These are phyloP conservation scores for Oryzias melastigma DNA, from an alignment of 2,113 vertebrate genomes.

Conservation along the genomic window DNA sequence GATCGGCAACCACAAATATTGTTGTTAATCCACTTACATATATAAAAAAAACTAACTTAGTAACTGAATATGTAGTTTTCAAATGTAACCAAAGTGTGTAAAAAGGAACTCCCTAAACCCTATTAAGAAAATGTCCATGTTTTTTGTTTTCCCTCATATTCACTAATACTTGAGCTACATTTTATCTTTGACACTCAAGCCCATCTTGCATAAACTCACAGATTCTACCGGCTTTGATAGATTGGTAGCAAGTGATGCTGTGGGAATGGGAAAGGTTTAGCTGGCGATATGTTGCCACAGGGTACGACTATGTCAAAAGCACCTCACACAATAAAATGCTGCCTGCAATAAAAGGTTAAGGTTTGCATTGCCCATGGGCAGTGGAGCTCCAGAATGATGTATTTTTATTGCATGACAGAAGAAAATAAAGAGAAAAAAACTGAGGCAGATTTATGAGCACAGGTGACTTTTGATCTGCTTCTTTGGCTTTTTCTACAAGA, in stretches of 20 bases:
- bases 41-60: too few species aligned
- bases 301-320: constrained; percentile 5
- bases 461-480: constrained; percentile 12
- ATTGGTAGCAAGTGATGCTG: neutral
- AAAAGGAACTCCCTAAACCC: too few species aligned
- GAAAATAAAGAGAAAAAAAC: constrained; percentile 3
- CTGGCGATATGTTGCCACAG: neutral
- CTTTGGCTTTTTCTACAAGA: too few species aligned
- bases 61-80: too few species aligned
- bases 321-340: neutral
- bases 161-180: neutral
- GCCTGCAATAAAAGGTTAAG: constrained; percentile 5
- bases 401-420: neutral
- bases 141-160: neutral
- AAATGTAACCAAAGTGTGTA: too few species aligned
- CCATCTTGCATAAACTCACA: neutral
- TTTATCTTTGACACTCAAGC: neutral
- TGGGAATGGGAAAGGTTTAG: neutral
- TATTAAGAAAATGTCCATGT: too few species aligned
- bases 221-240: neutral
- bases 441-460: neutral
- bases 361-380: constrained; percentile 1
- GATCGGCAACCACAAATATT: too few species aligned
- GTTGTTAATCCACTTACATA: too few species aligned
- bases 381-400: neutral